These are phyloP conservation scores for Sebastes dallii DNA, from an alignment of 2,797 vertebrate genomes.

Conservation along the genomic window DNA sequence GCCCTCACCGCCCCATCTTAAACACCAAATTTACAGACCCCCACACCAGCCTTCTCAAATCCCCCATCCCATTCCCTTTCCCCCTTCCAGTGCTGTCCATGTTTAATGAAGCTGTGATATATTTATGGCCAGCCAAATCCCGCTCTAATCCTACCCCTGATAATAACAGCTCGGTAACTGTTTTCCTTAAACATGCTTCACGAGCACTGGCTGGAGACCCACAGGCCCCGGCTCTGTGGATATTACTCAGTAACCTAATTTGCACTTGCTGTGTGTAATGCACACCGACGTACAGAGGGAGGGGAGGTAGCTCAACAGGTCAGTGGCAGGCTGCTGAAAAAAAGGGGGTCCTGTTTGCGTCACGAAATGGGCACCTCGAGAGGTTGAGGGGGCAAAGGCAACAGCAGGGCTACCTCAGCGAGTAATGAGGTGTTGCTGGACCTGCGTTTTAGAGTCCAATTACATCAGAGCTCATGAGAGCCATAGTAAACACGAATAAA, in stretches of 20 bases:
- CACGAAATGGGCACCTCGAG: constrained; percentile 63
- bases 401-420: constrained; percentile 52
- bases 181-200: constrained; percentile 75
- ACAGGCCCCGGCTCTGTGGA: constrained; percentile 62
- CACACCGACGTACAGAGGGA: constrained; percentile 67
- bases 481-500: constrained; percentile 70
- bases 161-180: constrained; percentile 78
- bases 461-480: constrained; percentile 76
- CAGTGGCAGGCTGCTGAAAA: constrained; percentile 47
- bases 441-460: constrained; percentile 69
- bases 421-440: constrained; percentile 84
- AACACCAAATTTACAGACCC: constrained; percentile 37
- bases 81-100: constrained; percentile 52
- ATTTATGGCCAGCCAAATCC: constrained; percentile 80
- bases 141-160: constrained; percentile 80
- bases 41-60: constrained; percentile 22
- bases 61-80: constrained; percentile 40
- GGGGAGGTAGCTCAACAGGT: constrained; percentile 58
- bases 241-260: constrained; percentile 82
- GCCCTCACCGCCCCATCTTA: constrained; percentile 27
- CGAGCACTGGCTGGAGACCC: constrained; percentile 61
- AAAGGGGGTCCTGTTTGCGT: constrained; percentile 53
- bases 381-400: constrained; percentile 69
- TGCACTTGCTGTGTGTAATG: constrained; percentile 82
- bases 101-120: constrained; percentile 81